Percentiles rank a stretch among this genome's conserved stretches.
Evolutionary conservation across 2,797 vertebrate genomes (phyloP).

Genomic region (Pangasius sanitwongsei): DNA sequence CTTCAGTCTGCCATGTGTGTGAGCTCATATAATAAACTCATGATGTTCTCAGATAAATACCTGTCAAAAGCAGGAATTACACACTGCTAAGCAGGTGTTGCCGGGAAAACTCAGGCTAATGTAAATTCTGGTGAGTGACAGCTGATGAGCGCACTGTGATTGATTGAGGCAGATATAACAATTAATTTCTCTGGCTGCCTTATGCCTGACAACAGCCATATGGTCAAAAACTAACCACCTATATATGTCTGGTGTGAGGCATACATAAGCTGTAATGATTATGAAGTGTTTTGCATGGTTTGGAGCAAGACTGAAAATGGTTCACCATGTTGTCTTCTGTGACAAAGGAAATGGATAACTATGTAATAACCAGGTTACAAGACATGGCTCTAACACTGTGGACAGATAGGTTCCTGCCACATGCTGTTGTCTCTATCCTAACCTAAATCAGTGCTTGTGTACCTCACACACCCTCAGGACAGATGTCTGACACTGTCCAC

Average conservation of each 20-base stretch:
- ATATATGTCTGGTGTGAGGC: constrained; percentile 29
- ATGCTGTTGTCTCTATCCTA: not conserved
- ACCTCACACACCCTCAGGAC: constrained; percentile 17
- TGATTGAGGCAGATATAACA: constrained; percentile 51
- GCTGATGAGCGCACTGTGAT: constrained; percentile 51
- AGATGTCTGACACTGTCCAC: not conserved
- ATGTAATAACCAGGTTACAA: constrained; percentile 29
- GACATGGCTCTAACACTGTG: constrained; percentile 5
- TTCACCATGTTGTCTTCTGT: not conserved
- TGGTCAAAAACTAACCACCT: not conserved
- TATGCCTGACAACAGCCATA: constrained; percentile 25
- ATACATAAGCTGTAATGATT: constrained; percentile 1
- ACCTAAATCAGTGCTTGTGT: constrained; percentile 1
- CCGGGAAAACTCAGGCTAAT: constrained; percentile 46
- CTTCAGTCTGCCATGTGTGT: constrained; percentile 4
- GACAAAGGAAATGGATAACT: not conserved
- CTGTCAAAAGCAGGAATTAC: constrained; percentile 61
- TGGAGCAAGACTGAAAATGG: not conserved
- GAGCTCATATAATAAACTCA: constrained; percentile 55
- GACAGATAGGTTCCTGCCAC: constrained; percentile 21
- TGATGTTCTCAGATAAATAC: constrained; percentile 60
- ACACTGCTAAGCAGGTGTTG: constrained; percentile 50
- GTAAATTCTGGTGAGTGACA: constrained; percentile 43
- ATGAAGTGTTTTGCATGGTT: constrained; percentile 6
- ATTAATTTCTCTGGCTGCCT: constrained; percentile 40